Evolutionary conservation across 2,888 invertebrate genomes (phyloP), one percentile per base, ranked within the genome.

Genomic region (Heliothis peltigera): DNA sequence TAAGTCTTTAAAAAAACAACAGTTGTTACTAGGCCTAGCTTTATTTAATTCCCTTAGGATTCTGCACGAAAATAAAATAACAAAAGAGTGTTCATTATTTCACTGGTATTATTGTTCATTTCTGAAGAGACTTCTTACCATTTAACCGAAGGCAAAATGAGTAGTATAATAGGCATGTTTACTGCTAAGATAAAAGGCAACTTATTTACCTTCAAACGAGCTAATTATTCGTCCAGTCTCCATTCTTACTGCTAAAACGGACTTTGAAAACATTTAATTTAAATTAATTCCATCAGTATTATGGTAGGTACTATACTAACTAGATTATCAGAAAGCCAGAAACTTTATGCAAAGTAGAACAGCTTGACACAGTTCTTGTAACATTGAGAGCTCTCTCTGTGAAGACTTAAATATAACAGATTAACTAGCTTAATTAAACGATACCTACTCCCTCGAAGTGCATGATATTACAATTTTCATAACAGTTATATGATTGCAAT

Each of bases 311-410:
- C n/a, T 53, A 46, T 53, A 59, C 12, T 63, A 54, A 64, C 64
- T 64, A 51, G 35, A 66, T 66, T 66, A 57, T 62, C 51, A 70
- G 56, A 70, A 58, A 63, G 48, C 22, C 51, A 51, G 49, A 63
- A 67, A 67, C 63, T 75, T 75, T 63, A 66, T 58, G 51, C 58
- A 64, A 59, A 72, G 66, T 57, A 43, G 49, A 49, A 19, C 52
- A 59, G 58, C 57, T 69, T 62, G 57, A 76, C 58, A 75, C 42
- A 55, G 48, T 68, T 68, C 57, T 52, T 46, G 39, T 52, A 46
- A 63, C 28, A 35, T 5, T 49, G 48, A 63, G 15, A 71, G 58
- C 62, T 72, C 43, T 46, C 35, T 53, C 18, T 12, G 22, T 49
- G 48, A 62, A 70, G 25, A 49, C 47, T 72, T 60, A 46, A 54